A percentile compares a stretch with the other conserved stretches of the same genome.
Conservation (phyloP, 2,797 vertebrate species). For the Phalanger gymnotis region DNA sequence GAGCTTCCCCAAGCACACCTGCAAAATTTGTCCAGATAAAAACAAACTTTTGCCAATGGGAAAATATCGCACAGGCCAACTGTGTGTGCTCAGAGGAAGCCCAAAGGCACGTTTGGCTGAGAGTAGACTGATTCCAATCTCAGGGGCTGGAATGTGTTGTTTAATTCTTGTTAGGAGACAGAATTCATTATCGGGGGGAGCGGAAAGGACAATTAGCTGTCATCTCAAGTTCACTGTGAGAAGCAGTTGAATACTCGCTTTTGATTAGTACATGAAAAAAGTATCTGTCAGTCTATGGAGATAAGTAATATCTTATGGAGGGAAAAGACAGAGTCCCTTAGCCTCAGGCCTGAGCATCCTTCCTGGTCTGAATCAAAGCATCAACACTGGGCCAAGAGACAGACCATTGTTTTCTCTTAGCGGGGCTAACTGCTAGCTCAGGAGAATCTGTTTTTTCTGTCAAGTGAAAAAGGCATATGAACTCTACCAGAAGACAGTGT, state of each 20-base stretch:
- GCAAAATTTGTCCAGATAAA: constrained; percentile 11
- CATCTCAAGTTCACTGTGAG: background rate
- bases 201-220: background rate
- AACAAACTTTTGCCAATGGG: background rate
- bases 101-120: background rate
- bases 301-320: background rate
- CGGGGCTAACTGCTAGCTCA: accelerated
- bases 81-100: background rate
- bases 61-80: background rate
- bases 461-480: background rate
- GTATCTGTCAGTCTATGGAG: constrained; percentile 25
- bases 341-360: background rate
- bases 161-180: background rate
- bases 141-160: background rate
- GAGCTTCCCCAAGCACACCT: background rate
- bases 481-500: background rate
- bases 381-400: background rate
- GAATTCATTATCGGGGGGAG: background rate
- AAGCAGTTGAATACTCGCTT: background rate
- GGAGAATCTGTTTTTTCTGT: background rate
- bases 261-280: background rate
- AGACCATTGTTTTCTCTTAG: background rate
- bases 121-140: background rate
- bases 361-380: background rate
- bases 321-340: constrained; percentile 48